Conservation (phyloP, 2,797 vertebrate species). For the Anomalospiza imberbis region DNA sequence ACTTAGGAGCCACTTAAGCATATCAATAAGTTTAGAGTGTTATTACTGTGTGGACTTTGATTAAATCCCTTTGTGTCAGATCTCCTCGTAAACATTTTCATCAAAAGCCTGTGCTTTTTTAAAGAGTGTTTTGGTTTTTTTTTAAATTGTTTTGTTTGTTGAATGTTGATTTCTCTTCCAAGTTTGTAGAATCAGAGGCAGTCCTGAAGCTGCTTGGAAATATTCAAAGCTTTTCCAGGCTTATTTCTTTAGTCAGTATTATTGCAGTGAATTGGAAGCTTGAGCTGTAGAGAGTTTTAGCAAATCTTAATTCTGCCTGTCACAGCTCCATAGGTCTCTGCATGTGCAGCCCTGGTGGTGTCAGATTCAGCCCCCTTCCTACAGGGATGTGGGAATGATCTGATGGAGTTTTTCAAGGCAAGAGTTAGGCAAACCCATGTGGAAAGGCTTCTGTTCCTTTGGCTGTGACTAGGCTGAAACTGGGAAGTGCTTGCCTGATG, state of each 20-base stretch:
- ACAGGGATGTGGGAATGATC: not conserved
- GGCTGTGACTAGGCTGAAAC: constrained; percentile 46
- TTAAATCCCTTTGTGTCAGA: not conserved
- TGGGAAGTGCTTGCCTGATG: constrained; percentile 66
- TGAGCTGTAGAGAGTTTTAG: not conserved
- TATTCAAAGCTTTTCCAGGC: not conserved
- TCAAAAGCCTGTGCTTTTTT: not conserved
- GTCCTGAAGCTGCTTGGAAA: not conserved
- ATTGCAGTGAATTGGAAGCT: not conserved
- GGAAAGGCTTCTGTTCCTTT: constrained; percentile 8
- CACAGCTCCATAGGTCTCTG: not conserved
- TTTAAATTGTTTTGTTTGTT: not conserved
- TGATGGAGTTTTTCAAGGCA: not conserved
- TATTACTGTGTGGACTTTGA: not conserved
- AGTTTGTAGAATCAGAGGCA: not conserved
- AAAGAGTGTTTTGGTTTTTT: not conserved
- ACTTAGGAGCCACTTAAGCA: not conserved
- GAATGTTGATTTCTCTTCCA: not conserved
- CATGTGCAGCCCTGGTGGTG: rapidly evolving
- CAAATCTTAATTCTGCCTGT: not conserved
- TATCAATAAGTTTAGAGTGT: constrained; percentile 5
- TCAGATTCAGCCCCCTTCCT: not conserved
- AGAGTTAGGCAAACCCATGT: not conserved
- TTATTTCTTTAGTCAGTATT: not conserved
- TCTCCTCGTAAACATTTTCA: not conserved